Base-by-base conservation (phyloP, 2,888 invertebrate genomes). In the Allygus modestus region DNA sequence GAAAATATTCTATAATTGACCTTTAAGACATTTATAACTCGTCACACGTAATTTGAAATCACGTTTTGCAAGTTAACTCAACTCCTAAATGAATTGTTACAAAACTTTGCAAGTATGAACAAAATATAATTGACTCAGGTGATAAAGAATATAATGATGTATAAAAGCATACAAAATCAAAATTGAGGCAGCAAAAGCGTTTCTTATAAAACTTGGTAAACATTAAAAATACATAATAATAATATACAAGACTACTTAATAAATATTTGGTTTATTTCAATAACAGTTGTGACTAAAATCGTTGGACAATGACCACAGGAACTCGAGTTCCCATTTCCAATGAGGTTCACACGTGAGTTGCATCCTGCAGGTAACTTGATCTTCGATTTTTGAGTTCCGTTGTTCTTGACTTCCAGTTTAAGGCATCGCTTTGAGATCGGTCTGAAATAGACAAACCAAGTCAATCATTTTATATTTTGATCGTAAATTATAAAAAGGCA, bases 341-440 rank as follows among this genome's bases (percentile, higher is more conserved):
- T 58, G 12, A 37, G 43, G 33, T 28, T 77, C 65, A 84, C 12
- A 84, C 82, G 77, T 84, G 84, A 20, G 84, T 75, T 0, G 84
- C 84, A 41, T 84, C 81, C 17, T 82, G 82, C 20, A 87, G 84
- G 85, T 86, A 87, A 83, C 87, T 87, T 65, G 85, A 85, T 83
- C 87, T 65, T 51, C 86, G 86, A 77, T 87, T 87, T 71, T 87
- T 86, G 31, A 85, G 75, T 83, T 87, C 87, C 26, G 87, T 85
- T 58, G 86, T 85, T 73, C 87, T 85, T 26, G 85, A 86, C 83
- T 86, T 88, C 83, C 86, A 87, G 85, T 87, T 87, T 46, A 87
- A 92, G 87, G 92, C 93, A 89, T 93, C 93, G 87, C 93, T 93
- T 88, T 92, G 92, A 81, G 93, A 93, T 89, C 93, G 92, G 90